Evolutionary conservation across 2,113 vertebrate genomes (phyloP).

Genomic region (Pseudopipra pipra): DNA sequence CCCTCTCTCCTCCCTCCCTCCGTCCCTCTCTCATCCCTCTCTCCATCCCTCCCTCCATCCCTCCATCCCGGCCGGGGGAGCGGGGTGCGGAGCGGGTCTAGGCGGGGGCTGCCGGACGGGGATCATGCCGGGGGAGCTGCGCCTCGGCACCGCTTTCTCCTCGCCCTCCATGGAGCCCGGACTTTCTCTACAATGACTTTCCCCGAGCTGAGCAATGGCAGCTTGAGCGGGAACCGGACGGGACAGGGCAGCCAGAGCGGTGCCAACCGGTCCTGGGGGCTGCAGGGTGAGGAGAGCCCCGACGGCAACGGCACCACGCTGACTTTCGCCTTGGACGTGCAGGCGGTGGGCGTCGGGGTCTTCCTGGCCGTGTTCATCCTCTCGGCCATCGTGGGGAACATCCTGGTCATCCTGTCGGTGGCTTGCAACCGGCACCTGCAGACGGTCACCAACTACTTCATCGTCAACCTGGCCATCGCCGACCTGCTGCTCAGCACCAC

Average conservation of each 20-base stretch:
- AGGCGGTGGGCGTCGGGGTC: conserved; percentile 85
- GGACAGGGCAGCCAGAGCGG: conserved; percentile 64
- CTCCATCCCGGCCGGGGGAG: not conserved
- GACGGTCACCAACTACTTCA: conserved; percentile 97
- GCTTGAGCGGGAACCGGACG: conserved; percentile 79
- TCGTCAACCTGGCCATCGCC: conserved; percentile 95
- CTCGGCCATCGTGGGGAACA: conserved; percentile 92
- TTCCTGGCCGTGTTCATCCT: conserved; percentile 89
- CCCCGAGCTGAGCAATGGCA: conserved; percentile 82
- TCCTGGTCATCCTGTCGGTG: conserved; percentile 95
- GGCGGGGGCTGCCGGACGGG: not conserved
- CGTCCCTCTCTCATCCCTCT: not conserved
- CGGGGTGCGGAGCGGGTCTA: not conserved
- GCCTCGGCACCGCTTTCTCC: conserved; percentile 30
- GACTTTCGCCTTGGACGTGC: conserved; percentile 79
- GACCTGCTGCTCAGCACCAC: conserved; percentile 91
- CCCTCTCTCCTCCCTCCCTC: not conserved
- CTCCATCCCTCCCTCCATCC: not conserved
- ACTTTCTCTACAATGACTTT: conserved; percentile 84
- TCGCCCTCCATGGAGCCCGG: conserved; percentile 70
- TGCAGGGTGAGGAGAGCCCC: conserved; percentile 68
- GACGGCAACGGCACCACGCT: conserved; percentile 66
- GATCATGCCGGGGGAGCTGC: conserved; percentile 5
- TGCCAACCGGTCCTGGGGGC: conserved; percentile 63
- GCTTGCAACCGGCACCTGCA: conserved; percentile 93